Evolutionary conservation across 2,113 vertebrate species (phyloP).

Genomic region (Platichthys flesus): DNA sequence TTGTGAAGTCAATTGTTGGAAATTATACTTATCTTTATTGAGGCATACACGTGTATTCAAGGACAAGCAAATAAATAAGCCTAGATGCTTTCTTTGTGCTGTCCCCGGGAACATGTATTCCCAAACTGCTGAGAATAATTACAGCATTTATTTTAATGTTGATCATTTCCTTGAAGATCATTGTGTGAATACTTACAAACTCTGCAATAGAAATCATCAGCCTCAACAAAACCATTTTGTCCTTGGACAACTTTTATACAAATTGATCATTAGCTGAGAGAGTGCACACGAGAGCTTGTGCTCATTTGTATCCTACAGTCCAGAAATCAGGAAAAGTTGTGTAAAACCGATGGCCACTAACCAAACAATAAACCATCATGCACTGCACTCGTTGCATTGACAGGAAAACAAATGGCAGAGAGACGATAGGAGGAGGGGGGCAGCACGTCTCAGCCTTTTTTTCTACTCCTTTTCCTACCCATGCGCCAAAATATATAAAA

Average conservation of each 20-base stretch:
- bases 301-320: too few relatives aligned
- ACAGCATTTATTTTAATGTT: conserved; percentile 12
- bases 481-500: too few relatives aligned
- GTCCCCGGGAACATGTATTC: conserved; percentile 5
- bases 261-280: conserved; percentile 2
- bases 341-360: too few relatives aligned
- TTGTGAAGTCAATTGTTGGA: not conserved
- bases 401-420: too few relatives aligned
- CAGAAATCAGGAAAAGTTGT: too few relatives aligned
- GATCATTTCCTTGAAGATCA: not conserved
- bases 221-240: conserved; percentile 1
- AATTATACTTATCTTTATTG: conserved; percentile 9
- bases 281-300: not conserved
- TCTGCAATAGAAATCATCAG: not conserved
- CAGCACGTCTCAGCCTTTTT: too few relatives aligned
- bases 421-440: too few relatives aligned
- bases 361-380: too few relatives aligned
- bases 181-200: not conserved
- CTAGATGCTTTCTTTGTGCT: not conserved
- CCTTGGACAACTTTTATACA: conserved; percentile 14
- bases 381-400: too few relatives aligned
- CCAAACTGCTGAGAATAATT: conserved; percentile 18
- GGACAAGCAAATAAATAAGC: conserved; percentile 12
- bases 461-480: too few relatives aligned
- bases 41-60: not conserved